These are phyloP conservation scores for Metacarcinus magister DNA, from an alignment of 2,888 invertebrate species.

Conservation along the genomic window DNA sequence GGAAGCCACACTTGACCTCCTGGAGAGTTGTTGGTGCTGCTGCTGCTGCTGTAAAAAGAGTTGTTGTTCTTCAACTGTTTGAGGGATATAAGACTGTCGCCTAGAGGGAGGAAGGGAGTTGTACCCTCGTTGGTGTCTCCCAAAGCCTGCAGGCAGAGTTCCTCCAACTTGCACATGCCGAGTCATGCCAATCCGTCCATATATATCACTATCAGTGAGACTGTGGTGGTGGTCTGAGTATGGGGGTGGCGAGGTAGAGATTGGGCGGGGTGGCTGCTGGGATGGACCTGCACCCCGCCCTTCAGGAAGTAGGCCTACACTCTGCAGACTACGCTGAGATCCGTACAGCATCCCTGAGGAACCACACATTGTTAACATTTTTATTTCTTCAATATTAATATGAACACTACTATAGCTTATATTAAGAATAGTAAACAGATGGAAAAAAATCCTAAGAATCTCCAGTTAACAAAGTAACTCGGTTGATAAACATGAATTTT, in stretches of 20 bases:
- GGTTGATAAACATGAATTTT: no score
- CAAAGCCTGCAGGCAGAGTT: constrained; percentile 81
- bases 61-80: constrained; percentile 67
- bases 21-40: constrained; percentile 68
- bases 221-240: constrained; percentile 80
- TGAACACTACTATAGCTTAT: not conserved
- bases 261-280: constrained; percentile 74
- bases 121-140: constrained; percentile 80
- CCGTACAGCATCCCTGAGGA: constrained; percentile 81
- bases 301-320: constrained; percentile 75
- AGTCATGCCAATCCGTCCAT: constrained; percentile 82
- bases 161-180: constrained; percentile 82
- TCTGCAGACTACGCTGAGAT: constrained; percentile 82
- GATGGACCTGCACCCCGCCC: constrained; percentile 62
- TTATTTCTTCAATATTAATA: not conserved
- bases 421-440: not conserved
- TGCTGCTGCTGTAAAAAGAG: constrained; percentile 65
- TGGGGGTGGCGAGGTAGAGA: constrained; percentile 81
- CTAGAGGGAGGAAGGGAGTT: constrained; percentile 80
- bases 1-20: constrained; percentile 81
- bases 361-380: not conserved
- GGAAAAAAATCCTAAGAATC: not conserved
- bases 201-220: constrained; percentile 81
- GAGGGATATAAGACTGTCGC: constrained; percentile 73
- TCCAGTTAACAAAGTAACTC: no score